phyloP scores from a whole-genome alignment of 2,113 vertebrate genomes.

The Eubucco bourcierii region DNA sequence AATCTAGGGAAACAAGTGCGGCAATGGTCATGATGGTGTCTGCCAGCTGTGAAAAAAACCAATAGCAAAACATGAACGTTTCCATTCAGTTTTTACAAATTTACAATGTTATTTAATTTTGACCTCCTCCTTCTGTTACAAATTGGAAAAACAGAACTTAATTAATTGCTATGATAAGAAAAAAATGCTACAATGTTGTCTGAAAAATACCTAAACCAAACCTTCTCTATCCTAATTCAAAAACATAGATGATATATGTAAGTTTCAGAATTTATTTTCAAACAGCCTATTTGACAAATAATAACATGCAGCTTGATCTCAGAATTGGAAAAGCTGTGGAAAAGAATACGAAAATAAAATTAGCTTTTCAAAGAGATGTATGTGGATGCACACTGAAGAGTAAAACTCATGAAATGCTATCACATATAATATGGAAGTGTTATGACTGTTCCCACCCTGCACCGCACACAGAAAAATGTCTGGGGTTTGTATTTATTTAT shows the following conservation, averaged over 20 bases:
- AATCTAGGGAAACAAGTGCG: not conserved
- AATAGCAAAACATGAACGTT: not conserved
- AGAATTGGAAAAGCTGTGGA: slow-evolving; percentile 60
- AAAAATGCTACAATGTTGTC: not conserved
- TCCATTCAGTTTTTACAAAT: not conserved
- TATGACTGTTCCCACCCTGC: not conserved
- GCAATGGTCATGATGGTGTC: not conserved
- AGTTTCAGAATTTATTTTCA: slow-evolving; percentile 49
- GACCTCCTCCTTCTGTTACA: not conserved
- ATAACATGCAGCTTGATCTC: slow-evolving; percentile 51
- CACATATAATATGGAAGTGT: not conserved
- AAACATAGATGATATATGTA: not conserved
- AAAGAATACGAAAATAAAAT: slow-evolving; percentile 44
- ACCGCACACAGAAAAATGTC: not conserved
- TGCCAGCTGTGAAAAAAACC: not conserved
- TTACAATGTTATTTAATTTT: not conserved
- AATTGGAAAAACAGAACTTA: not conserved
- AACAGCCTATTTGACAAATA: slow-evolving; percentile 49
- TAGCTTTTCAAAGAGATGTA: slow-evolving; percentile 47
- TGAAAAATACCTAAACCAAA: slow-evolving; percentile 20
- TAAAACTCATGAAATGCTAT: slow-evolving; percentile 47
- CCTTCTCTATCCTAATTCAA: not conserved
- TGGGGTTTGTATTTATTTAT: slow-evolving; percentile 51
- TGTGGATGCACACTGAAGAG: slow-evolving; percentile 1
- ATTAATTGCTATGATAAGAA: not conserved